Conservation (phyloP, 2,797 vertebrate species). For the Yasuhikotakia modesta region DNA sequence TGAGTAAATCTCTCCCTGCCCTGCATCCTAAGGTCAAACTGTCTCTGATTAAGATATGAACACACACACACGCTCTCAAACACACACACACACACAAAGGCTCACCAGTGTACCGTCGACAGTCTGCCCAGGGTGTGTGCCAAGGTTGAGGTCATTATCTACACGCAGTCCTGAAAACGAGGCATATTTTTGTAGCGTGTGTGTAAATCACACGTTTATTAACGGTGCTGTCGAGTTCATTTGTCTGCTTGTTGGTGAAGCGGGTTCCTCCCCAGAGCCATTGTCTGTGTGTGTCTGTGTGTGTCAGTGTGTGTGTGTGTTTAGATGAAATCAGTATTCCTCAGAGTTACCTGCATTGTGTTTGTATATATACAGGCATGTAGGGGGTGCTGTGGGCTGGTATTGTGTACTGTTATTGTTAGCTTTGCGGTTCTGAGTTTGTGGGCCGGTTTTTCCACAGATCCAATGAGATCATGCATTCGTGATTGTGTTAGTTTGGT, state of each 20-base stretch:
- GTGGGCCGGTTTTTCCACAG: neutral
- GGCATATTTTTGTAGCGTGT: constrained; percentile 74
- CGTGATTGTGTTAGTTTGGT: neutral
- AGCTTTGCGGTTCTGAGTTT: constrained; percentile 28
- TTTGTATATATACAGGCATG: constrained; percentile 26
- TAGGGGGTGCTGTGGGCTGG: constrained; percentile 8
- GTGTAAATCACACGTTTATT: constrained; percentile 44
- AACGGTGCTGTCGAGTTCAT: constrained; percentile 47
- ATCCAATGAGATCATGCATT: neutral
- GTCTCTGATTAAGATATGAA: constrained; percentile 57
- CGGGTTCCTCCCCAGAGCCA: constrained; percentile 30
- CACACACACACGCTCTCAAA: constrained; percentile 18
- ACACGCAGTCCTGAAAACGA: constrained; percentile 69
- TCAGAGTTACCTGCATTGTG: constrained; percentile 41
- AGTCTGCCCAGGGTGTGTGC: constrained; percentile 72
- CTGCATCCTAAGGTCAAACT: constrained; percentile 59
- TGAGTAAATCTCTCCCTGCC: constrained; percentile 80
- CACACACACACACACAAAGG: constrained; percentile 49
- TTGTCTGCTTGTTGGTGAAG: constrained; percentile 50
- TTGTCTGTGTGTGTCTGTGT: constrained; percentile 29
- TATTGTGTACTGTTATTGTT: constrained; percentile 3
- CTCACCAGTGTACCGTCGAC: constrained; percentile 63
- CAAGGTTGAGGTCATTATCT: constrained; percentile 81
- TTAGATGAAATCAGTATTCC: constrained; percentile 37
- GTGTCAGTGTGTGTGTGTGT: constrained; percentile 32